Evolutionary conservation across 2,888 invertebrate genomes (phyloP), one percentile per base, ranked within the genome.

Genomic region (Abrostola tripartita): DNA sequence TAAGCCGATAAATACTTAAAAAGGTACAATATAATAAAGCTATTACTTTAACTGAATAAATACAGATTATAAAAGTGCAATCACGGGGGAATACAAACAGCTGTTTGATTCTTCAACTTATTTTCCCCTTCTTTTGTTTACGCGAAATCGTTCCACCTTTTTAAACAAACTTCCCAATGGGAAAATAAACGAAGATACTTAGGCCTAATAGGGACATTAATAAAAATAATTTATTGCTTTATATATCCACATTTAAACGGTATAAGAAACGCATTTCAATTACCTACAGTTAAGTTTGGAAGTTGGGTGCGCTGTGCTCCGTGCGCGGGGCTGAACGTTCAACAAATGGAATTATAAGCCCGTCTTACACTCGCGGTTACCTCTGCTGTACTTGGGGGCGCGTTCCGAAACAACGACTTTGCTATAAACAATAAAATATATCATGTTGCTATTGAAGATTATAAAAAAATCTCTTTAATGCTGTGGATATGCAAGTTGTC

Each of bases 341-440:
- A 82, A 82, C 85, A 84, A 88, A 88, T 88, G 86, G 82, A 86
- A 86, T 87, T 88, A 88, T 86, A 88, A 88, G 84, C 84, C 85
- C 69, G 81, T 79, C 83, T 87, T 84, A 88, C 79, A 71, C 66
- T 68, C 68, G 84, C 77, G 81, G 84, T 83, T 85, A 81, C 80
- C 81, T 78, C 51, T 62, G 68, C 74, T 77, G 68, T 81, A 78
- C 70, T 74, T 68, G 52, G 58, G 12, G 35, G 1, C 49, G 50
- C 44, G 65, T 66, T 77, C 78, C 35, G 78, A 74, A 68, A 74
- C 52, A 7, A 53, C 41, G 41, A 41, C 24, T 37, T n/a, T 24
- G n/a, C 38, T 52, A 36, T 54, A 49, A 12, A 38, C 12, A 9
- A 57, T 51, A 35, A n/a, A n/a, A n/a, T n/a, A n/a, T n/a, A n/a